Evolutionary conservation across 1,140 invertebrate species (phyloP).

Genomic region (Caenorhabditis briggsae): DNA sequence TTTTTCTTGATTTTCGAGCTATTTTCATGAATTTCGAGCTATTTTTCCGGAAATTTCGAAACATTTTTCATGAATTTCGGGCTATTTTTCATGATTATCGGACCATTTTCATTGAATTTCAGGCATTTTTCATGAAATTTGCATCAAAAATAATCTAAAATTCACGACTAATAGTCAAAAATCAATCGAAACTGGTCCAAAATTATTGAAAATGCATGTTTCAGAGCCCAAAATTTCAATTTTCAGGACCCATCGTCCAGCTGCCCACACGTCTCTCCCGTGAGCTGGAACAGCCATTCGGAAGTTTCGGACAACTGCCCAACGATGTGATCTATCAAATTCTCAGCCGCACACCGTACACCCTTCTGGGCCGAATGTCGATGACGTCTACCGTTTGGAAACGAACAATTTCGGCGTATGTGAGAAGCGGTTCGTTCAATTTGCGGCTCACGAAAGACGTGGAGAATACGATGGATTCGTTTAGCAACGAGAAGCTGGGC

Average conservation of each 20-base stretch:
- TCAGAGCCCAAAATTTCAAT: background rate
- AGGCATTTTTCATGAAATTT: too few species aligned
- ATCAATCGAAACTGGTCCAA: too few species aligned
- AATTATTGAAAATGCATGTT: too few species aligned
- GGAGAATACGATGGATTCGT: background rate
- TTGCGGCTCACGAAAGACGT: background rate
- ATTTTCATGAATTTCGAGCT: too few species aligned
- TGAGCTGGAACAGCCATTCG: background rate
- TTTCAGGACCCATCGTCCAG: background rate
- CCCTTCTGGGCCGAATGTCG: background rate
- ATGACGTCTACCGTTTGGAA: slow-evolving; percentile 27
- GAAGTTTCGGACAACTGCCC: slow-evolving; percentile 21
- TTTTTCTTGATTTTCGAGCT: too few species aligned
- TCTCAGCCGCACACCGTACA: slow-evolving; percentile 17
- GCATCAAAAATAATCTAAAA: too few species aligned
- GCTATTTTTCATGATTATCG: too few species aligned
- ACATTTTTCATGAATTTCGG: too few species aligned
- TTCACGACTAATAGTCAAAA: too few species aligned
- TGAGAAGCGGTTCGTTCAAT: slow-evolving; percentile 4
- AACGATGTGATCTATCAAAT: background rate
- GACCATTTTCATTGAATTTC: too few species aligned
- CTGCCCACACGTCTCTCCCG: background rate
- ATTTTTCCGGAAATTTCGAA: too few species aligned
- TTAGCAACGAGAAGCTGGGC: too few species aligned
- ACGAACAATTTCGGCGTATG: background rate